phyloP scores from a whole-genome alignment of 2,113 vertebrate species.

The Alectura lathami region DNA sequence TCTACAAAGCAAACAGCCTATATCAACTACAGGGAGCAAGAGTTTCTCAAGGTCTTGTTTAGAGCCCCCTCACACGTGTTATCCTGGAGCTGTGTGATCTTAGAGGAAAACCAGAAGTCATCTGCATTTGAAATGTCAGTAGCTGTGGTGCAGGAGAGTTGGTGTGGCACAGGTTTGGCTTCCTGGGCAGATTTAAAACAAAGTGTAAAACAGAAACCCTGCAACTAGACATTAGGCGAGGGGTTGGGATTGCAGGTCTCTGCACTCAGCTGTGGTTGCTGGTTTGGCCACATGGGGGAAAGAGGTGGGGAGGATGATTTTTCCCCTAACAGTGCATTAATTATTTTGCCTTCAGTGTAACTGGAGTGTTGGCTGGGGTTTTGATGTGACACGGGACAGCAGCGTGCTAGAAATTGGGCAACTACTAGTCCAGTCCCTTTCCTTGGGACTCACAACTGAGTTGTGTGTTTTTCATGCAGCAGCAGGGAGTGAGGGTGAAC shows the following conservation, averaged over 20 bases:
- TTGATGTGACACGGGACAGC: not conserved
- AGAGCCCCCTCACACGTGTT: not conserved
- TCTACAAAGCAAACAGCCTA: not conserved
- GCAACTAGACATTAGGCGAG: not conserved
- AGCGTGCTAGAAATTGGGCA: not conserved
- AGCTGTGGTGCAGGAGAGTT: not conserved
- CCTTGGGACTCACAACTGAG: not conserved
- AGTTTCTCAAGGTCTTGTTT: conserved; percentile 9
- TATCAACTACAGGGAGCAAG: not conserved
- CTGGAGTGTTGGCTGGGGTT: not conserved
- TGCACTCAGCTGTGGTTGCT: not conserved
- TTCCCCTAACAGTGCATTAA: not conserved
- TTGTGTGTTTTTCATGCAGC: not conserved
- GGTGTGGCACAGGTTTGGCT: not conserved
- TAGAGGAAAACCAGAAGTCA: not conserved
- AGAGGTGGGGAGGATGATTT: not conserved
- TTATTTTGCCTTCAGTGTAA: not conserved
- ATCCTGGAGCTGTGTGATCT: not conserved
- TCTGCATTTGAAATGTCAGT: not conserved
- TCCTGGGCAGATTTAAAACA: not conserved
- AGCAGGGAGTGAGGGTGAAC: not conserved
- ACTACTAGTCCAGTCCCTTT: not conserved
- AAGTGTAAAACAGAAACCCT: not conserved
- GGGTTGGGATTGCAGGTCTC: not conserved
- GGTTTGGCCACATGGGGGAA: not conserved